Percentiles rank a stretch among this genome's conserved stretches.
Conservation (phyloP, 2,797 vertebrate species). For the Sebastes kiyomatsui region DNA sequence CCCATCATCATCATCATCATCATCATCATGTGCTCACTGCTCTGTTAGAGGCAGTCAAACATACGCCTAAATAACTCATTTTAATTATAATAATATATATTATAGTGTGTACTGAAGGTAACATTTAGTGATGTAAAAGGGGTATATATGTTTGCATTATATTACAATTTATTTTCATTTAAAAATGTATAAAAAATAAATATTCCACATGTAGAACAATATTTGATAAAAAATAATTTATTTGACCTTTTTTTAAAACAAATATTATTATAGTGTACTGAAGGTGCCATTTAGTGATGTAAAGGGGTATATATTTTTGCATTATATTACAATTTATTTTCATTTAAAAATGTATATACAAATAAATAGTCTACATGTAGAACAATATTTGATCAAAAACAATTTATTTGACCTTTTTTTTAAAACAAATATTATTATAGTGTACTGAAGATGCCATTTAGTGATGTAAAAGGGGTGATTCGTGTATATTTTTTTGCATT, state of each 20-base stretch:
- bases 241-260: neutral
- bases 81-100: neutral
- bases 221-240: too few species aligned
- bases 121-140: neutral
- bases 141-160: neutral
- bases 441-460: rapidly evolving
- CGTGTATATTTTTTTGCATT: too few species aligned
- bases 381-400: too few species aligned
- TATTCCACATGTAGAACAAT: neutral
- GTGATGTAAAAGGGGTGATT: too few species aligned
- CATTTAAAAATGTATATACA: neutral
- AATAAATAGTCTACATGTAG: neutral
- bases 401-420: neutral
- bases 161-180: too few species aligned
- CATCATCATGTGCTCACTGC: conserved; percentile 53
- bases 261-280: rapidly evolving
- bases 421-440: neutral
- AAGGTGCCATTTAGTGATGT: neutral
- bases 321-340: neutral
- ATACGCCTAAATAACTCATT: neutral
- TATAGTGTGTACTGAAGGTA: rapidly evolving
- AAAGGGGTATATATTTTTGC: neutral
- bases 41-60: neutral
- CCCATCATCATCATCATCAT: neutral
- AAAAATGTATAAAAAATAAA: neutral